Evolutionary conservation across 2,888 invertebrate species (phyloP), one percentile per base, ranked within the genome.

Genomic region (Drosophila buzzatii): DNA sequence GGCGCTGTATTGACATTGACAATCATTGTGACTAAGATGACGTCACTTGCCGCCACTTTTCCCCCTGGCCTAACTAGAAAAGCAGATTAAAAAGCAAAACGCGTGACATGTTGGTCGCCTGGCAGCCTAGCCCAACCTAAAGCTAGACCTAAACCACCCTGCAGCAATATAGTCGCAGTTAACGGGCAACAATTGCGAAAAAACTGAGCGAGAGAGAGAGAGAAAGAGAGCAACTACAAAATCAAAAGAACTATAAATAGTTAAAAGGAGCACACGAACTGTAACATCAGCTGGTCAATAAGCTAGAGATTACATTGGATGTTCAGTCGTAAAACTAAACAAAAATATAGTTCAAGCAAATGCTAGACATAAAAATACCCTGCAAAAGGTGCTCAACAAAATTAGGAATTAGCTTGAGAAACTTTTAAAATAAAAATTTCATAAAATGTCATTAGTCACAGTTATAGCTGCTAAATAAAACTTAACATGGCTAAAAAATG

Each of bases 1-100:
- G 72, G 37, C 45, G 56, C 45, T 63, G 20, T 71, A 73, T 70
- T 88, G 84, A 90, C 84, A 90, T 88, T 84, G 84, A 72, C 89
- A 90, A 69, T 84, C 86, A 73, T 67, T 69, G 62, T 33, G 31
- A 12, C 49, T 20, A 18, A 20, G 39, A 67, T 84, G 90, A 84
- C 89, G 90, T 88, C 90, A 84, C 52, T 70, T 33, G 44, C 35
- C 33, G 47, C 14, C 14, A 14, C 2, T 3, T 14, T 1, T 3
- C 14, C 23, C 53, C n/a, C 33, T 7, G 20, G 49, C 33, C n/a
- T 62, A 60, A 84, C 77, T 52, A 66, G 68, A 82, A 73, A 65
- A 84, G 82, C 65, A 76, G 83, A 83, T 79, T 79, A 82, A 76
- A 79, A 83, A 84, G 62, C 53, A 42, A 64, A 76, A 55, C 70